Evolutionary conservation across 1,140 invertebrate genomes (phyloP).

Genomic region (Bilobella aurantiaca): DNA sequence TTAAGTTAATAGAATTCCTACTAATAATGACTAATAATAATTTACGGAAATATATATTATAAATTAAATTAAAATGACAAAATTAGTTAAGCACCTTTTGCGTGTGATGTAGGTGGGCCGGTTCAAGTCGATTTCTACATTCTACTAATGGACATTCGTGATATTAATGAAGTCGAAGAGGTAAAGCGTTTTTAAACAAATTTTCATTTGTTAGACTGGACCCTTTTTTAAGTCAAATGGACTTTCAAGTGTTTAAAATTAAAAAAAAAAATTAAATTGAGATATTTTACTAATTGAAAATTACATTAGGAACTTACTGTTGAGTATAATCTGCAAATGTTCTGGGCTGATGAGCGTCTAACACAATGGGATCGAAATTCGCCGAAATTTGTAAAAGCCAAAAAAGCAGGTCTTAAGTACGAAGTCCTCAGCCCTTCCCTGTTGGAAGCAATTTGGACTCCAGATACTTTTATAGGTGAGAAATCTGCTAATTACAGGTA

Average conservation of each 20-base stretch:
- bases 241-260: too few relatives aligned
- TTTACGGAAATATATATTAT: too few relatives aligned
- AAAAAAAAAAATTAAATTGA: too few relatives aligned
- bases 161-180: constrained; percentile 6
- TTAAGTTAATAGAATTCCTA: too few relatives aligned
- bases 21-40: too few relatives aligned
- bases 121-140: constrained; percentile 7
- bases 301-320: constrained; percentile 2
- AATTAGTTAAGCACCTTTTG: neutral
- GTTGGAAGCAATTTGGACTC: neutral
- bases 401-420: neutral
- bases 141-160: constrained; percentile 1
- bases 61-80: neutral
- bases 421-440: neutral
- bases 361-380: constrained; percentile 1
- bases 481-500: too few relatives aligned
- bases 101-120: neutral
- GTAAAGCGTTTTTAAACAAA: neutral
- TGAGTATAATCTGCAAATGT: constrained; percentile 2
- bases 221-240: too few relatives aligned
- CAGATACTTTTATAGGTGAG: constrained; percentile 3
- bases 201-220: too few relatives aligned
- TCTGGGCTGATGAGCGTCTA: constrained; percentile 1
- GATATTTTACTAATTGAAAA: too few relatives aligned
- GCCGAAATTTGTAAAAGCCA: neutral